Evolutionary conservation across 1,140 invertebrate genomes (phyloP).

Genomic region (Sesamia nonagrioides): DNA sequence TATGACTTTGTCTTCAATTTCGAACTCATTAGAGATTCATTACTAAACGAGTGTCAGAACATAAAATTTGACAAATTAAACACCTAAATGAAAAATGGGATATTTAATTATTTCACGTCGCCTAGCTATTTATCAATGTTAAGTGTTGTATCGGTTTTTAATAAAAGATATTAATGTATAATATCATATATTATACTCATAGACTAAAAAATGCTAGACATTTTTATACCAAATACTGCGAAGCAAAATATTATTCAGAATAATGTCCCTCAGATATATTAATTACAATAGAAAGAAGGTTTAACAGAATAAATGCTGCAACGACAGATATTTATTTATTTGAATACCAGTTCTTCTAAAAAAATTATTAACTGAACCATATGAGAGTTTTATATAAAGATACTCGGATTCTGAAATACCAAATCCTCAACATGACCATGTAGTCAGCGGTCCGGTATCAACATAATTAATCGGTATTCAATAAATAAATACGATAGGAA

Average conservation of each 20-base stretch:
- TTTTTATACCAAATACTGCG: background rate
- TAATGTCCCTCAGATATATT: background rate
- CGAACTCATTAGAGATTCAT: constrained; percentile 42
- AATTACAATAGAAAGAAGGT: background rate
- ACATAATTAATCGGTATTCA: background rate
- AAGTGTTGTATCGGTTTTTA: constrained; percentile 4
- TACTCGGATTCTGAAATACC: too few relatives aligned
- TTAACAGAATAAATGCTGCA: too few relatives aligned
- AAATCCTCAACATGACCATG: background rate
- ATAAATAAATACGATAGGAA: background rate
- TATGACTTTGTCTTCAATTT: constrained; percentile 15
- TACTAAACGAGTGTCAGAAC: constrained; percentile 28
- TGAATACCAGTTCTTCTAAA: too few relatives aligned
- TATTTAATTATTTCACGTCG: constrained; percentile 29
- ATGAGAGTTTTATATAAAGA: too few relatives aligned
- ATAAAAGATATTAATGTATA: constrained; percentile 5
- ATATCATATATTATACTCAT: background rate
- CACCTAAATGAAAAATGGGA: constrained; percentile 33
- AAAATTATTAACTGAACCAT: too few relatives aligned
- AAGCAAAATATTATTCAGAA: background rate
- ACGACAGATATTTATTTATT: too few relatives aligned
- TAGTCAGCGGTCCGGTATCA: background rate
- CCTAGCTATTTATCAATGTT: constrained; percentile 35
- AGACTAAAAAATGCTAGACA: background rate
- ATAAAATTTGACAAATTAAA: constrained; percentile 45